phyloP scores from a whole-genome alignment of 2,797 vertebrate genomes.

The Danionella dracula region DNA sequence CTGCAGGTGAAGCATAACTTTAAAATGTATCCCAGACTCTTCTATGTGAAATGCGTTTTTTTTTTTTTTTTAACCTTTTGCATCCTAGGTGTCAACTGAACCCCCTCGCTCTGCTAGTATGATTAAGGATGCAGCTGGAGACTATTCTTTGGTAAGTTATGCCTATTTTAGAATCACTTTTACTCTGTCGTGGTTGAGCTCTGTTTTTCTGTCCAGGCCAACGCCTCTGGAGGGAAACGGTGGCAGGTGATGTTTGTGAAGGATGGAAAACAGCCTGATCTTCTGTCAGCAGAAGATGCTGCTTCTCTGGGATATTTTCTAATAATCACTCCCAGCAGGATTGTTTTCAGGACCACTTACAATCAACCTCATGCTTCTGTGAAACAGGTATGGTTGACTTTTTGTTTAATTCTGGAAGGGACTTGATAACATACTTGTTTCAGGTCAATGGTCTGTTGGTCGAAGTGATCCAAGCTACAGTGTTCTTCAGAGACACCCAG shows the following conservation, averaged over 20 bases:
- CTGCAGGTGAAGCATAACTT: too few species aligned
- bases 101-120: constrained; percentile 28
- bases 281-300: constrained; percentile 57
- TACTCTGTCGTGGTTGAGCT: neutral
- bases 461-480: constrained; percentile 55
- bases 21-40: too few species aligned
- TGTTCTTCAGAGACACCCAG: constrained; percentile 73
- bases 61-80: too few species aligned
- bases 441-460: constrained; percentile 56
- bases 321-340: constrained; percentile 51
- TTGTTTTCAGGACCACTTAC: constrained; percentile 65
- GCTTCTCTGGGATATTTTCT: constrained; percentile 62
- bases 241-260: constrained; percentile 72
- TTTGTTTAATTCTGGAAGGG: too few species aligned
- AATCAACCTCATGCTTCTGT: constrained; percentile 59
- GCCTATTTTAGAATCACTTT: too few species aligned
- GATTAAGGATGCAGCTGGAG: too few species aligned
- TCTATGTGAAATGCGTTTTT: too few species aligned
- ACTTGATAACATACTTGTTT: neutral
- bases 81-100: too few species aligned
- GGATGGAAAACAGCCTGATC: constrained; percentile 46
- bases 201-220: constrained; percentile 26
- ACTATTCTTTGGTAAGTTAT: constrained; percentile 29
- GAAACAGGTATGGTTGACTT: constrained; percentile 53
- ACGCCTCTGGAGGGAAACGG: constrained; percentile 35